Evolutionary conservation across 2,113 vertebrate species (phyloP).

Genomic region (Coturnix japonica): DNA sequence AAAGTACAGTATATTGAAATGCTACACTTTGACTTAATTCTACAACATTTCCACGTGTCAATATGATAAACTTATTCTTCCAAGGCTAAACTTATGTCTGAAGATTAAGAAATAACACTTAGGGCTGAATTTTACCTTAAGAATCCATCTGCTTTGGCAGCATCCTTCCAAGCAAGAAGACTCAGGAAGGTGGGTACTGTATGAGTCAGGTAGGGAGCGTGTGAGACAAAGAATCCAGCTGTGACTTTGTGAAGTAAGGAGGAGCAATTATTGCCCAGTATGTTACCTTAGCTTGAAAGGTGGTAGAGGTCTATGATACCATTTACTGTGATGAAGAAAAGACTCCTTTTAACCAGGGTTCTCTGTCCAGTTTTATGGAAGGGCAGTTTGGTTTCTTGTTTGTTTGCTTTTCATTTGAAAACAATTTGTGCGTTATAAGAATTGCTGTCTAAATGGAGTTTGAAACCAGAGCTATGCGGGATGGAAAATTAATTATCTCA

Average conservation of each 20-base stretch:
- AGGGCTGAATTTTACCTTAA: not conserved
- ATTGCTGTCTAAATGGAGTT: conserved; percentile 33
- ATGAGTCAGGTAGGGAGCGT: not conserved
- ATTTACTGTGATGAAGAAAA: not conserved
- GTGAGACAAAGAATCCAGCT: not conserved
- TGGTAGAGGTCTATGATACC: not conserved
- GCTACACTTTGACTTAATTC: not conserved
- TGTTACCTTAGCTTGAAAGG: not conserved
- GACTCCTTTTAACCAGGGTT: not conserved
- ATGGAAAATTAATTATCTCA: conserved; percentile 44
- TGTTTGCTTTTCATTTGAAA: not conserved
- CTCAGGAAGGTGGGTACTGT: not conserved
- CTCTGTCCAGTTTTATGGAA: not conserved
- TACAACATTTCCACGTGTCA: not conserved
- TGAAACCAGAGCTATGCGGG: not conserved
- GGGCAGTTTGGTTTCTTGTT: not conserved
- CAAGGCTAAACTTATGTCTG: not conserved
- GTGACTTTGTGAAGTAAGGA: not conserved
- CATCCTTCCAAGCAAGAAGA: not conserved
- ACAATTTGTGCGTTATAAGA: not conserved
- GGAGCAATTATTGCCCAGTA: not conserved
- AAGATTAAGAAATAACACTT: conserved; percentile 5
- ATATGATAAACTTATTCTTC: not conserved
- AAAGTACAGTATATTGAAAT: not conserved
- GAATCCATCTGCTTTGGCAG: conserved; percentile 6